phyloP scores from a whole-genome alignment of 2,888 invertebrate genomes.

The Rhyacophila evoluta region DNA sequence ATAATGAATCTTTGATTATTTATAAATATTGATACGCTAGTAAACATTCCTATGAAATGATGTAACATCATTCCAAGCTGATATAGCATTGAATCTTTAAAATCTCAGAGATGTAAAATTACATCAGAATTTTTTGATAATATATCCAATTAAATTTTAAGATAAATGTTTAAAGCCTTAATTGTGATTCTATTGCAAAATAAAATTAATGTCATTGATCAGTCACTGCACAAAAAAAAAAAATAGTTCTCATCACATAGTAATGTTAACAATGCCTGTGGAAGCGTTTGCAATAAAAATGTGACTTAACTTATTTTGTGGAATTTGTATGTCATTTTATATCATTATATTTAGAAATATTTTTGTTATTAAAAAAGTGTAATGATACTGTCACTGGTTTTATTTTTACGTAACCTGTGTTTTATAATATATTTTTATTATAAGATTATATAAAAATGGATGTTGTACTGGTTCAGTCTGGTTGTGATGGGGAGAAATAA shows the following conservation, averaged over 20 bases:
- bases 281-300: constrained; percentile 26
- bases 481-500: too few relatives aligned
- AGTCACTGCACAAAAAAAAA: not conserved
- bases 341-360: constrained; percentile 23
- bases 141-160: not conserved
- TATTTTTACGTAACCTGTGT: too few relatives aligned
- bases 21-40: too few relatives aligned
- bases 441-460: too few relatives aligned
- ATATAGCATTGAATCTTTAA: too few relatives aligned
- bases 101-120: too few relatives aligned
- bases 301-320: constrained; percentile 30
- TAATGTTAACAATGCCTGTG: constrained; percentile 8
- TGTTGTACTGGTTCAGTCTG: too few relatives aligned
- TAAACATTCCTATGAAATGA: not conserved
- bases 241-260: not conserved
- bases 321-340: constrained; percentile 30
- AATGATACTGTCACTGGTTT: not conserved
- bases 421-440: too few relatives aligned
- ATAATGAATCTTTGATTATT: too few relatives aligned
- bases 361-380: constrained; percentile 30
- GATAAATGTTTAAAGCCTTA: not conserved
- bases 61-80: not conserved
- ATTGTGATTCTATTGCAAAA: not conserved
- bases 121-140: too few relatives aligned
- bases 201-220: not conserved